These are phyloP conservation scores for Drosophila yooni DNA, from an alignment of 2,888 invertebrate species.

Conservation along the genomic window DNA sequence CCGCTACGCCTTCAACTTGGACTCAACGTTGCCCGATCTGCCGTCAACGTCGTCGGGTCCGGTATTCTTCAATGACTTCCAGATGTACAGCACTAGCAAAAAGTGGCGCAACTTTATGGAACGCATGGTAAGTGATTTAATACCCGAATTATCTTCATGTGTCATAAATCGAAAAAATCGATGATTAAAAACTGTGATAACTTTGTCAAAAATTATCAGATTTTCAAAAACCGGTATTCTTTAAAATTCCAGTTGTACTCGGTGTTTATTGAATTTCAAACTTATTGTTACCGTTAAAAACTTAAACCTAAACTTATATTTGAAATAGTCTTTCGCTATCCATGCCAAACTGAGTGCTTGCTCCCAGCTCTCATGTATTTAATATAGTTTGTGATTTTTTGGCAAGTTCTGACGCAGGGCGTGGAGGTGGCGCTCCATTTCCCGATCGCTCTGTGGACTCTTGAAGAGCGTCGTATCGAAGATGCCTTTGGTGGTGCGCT, in stretches of 20 bases:
- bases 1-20: constrained; percentile 82
- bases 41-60: constrained; percentile 86
- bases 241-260: background rate
- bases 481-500: constrained; percentile 81
- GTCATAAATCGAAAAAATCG: background rate
- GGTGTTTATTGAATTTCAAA: constrained; percentile 16
- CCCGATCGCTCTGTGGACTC: constrained; percentile 72
- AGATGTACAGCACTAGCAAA: constrained; percentile 86
- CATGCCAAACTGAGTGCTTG: background rate
- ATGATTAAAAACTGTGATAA: background rate
- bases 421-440: constrained; percentile 60
- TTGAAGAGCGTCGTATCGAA: constrained; percentile 83
- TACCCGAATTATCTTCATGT: background rate
- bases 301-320: constrained; percentile 30
- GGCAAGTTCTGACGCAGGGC: constrained; percentile 73
- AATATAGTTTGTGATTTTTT: constrained; percentile 83
- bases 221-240: background rate
- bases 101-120: constrained; percentile 87
- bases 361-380: constrained; percentile 4
- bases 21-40: constrained; percentile 85
- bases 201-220: background rate
- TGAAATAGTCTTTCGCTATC: constrained; percentile 24
- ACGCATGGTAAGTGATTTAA: constrained; percentile 85
- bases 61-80: constrained; percentile 88
- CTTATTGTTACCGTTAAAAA: constrained; percentile 21